Percentiles rank a stretch among this genome's conserved stretches.
Conservation (phyloP, 2,888 invertebrate genomes). For the Aspidapion aeneum region DNA sequence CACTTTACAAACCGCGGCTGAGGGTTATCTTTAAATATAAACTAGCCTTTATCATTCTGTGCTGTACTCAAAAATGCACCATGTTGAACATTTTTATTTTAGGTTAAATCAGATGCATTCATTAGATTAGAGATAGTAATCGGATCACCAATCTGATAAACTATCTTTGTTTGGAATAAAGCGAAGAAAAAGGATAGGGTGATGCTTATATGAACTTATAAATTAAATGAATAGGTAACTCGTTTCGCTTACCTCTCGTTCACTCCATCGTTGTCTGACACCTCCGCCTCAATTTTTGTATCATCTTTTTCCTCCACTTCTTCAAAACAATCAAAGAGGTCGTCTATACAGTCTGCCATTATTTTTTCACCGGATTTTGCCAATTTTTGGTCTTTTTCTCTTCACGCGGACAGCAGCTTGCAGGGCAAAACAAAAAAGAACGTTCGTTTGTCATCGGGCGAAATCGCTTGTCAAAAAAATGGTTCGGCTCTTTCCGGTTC, state of each 20-base stretch:
- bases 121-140: not conserved
- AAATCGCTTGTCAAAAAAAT: not conserved
- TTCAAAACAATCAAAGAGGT: constrained; percentile 47
- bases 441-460: constrained; percentile 5
- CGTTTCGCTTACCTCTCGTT: constrained; percentile 29
- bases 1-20: too few relatives aligned
- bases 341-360: constrained; percentile 46
- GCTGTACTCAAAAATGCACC: not conserved
- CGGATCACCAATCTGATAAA: not conserved
- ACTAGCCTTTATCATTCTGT: too few relatives aligned
- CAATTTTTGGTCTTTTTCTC: constrained; percentile 8
- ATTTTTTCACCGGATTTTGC: constrained; percentile 1
- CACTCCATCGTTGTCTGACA: constrained; percentile 23
- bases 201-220: not conserved
- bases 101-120: not conserved
- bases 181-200: constrained; percentile 8
- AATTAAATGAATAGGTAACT: not conserved
- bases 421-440: constrained; percentile 25
- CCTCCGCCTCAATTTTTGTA: constrained; percentile 22
- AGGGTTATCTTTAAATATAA: too few relatives aligned
- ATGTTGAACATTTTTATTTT: not conserved
- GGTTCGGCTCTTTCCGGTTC: not conserved
- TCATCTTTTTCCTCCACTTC: constrained; percentile 32
- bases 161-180: too few relatives aligned
- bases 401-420: constrained; percentile 28